Evolutionary conservation across 2,113 vertebrate genomes (phyloP).

Genomic region (Marmota monax): DNA sequence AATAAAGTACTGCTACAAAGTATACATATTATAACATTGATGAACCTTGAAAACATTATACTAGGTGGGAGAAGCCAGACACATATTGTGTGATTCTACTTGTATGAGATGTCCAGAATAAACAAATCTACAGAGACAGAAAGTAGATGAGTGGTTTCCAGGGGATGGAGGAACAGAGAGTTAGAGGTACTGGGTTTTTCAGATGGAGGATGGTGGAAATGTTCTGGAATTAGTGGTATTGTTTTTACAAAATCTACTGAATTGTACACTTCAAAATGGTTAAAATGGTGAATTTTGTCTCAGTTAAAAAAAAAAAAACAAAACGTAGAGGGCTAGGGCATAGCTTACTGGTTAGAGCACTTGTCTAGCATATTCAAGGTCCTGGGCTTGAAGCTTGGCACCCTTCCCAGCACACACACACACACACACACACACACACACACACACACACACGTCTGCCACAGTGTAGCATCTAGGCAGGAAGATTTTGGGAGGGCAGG

Average conservation of each 20-base stretch:
- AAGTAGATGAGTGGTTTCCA: neutral
- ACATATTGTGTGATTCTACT: neutral
- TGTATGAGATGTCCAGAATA: neutral
- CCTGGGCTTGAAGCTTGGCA: neutral
- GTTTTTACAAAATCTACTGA: neutral
- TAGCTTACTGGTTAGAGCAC: neutral
- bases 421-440: too few relatives aligned
- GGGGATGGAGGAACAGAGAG: neutral
- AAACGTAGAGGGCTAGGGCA: neutral
- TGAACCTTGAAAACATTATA: neutral
- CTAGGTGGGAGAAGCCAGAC: neutral
- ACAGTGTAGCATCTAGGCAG: neutral
- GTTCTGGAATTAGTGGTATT: neutral
- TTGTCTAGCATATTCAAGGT: neutral
- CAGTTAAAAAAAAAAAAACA: too few relatives aligned
- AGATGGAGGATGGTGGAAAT: neutral
- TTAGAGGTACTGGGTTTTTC: neutral
- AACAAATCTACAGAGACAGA: neutral
- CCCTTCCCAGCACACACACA: too few relatives aligned
- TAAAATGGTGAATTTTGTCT: neutral
- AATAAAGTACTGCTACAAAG: fast-evolving
- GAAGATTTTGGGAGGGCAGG: neutral
- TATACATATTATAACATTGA: neutral
- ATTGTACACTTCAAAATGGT: neutral
- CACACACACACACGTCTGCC: neutral